These are phyloP conservation scores for Petrocephalus zakoni DNA, from an alignment of 2,113 vertebrate genomes.

Conservation along the genomic window DNA sequence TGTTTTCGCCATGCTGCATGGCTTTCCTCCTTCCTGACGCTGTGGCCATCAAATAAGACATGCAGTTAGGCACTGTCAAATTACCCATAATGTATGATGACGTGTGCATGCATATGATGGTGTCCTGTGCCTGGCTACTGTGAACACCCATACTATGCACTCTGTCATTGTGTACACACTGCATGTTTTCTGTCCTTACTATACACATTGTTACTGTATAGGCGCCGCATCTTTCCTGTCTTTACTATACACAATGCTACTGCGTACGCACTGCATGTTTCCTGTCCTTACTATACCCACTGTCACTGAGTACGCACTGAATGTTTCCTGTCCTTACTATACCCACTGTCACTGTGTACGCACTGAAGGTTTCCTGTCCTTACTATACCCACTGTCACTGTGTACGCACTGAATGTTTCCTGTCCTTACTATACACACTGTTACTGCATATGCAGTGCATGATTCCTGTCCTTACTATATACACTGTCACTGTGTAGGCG, in stretches of 20 bases:
- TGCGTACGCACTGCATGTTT: background rate
- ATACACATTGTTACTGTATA: background rate
- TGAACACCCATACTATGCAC: no score
- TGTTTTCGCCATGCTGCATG: no score
- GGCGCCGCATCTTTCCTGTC: background rate
- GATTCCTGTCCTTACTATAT: no score
- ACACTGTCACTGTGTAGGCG: background rate
- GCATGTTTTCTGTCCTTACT: background rate
- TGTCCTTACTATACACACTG: background rate
- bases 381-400: background rate
- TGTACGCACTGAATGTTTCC: background rate
- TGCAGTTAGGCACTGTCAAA: no score
- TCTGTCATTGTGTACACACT: background rate
- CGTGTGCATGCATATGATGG: no score
- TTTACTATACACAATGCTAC: background rate
- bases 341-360: background rate
- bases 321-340: background rate
- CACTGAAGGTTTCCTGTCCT: background rate
- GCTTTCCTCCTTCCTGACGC: no score
- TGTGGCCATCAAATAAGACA: no score
- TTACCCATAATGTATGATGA: no score
- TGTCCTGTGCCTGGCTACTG: no score
- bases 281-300: background rate
- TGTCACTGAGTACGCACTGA: background rate
- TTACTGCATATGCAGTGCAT: background rate